Evolutionary conservation across 2,888 invertebrate species (phyloP), one percentile per base, ranked within the genome.

Genomic region (Amiota minor): DNA sequence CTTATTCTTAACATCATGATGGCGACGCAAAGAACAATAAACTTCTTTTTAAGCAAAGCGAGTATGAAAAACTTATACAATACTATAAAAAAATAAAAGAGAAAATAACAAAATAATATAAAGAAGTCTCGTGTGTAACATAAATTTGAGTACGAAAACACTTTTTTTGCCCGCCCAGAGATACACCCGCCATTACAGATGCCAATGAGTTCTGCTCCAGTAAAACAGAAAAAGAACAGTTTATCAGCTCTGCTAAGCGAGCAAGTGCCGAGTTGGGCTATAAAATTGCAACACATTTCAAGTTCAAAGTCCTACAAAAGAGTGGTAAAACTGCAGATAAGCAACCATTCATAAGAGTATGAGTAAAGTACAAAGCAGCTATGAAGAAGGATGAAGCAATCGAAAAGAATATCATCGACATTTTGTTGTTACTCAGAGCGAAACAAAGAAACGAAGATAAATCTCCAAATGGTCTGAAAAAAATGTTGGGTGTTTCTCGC

Each of bases 61-160:
- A 9, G 61, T 45, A 23, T 14, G 18, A 55, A 74, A 69, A 74
- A 71, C 47, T 72, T 77, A 81, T 82, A 82, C 81, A 76, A 75
- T 35, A 81, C 78, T 72, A 71, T 53, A 69, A 20, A 35, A 68
- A 23, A 55, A 16, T 65, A 71, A 77, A 16, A 53, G 1, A n/a
- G 53, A 20, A 20, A 20, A 20, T 18, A 59, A 82, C 78, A 75
- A 74, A 23, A 23, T 1, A 1, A 23, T 2, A 35, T 35, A 16
- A 50, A 70, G 79, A 77, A 81, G 81, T 83, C 82, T 83, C 84
- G 72, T 78, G 84, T 81, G 82, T 80, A 84, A 80, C 82, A 82
- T 82, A 82, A 83, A 82, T 81, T 84, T 81, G 80, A 82, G 81
- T 84, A 82, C 81, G 83, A 80, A 82, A 82, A 82, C 77, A 77